phyloP scores from a whole-genome alignment of 2,113 vertebrate genomes.

The Nicator chloris region DNA sequence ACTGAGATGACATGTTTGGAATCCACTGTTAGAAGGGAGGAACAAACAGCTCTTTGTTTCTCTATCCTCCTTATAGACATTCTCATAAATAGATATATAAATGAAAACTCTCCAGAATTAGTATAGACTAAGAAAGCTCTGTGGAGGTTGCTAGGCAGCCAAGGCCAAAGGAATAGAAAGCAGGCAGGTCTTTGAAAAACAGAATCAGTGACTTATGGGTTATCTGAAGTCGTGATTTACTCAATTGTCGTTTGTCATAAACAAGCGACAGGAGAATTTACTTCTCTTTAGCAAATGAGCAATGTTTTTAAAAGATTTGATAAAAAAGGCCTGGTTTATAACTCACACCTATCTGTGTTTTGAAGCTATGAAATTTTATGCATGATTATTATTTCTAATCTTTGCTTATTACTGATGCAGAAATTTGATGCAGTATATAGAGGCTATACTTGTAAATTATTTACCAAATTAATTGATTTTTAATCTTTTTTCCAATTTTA shows the following conservation, averaged over 20 bases:
- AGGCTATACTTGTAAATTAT: not conserved
- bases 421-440: not conserved
- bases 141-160: constrained; percentile 71
- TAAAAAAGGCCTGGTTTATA: not conserved
- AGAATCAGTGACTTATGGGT: constrained; percentile 29
- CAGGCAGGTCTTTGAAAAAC: constrained; percentile 35
- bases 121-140: constrained; percentile 59
- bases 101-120: constrained; percentile 51
- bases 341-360: not conserved
- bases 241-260: constrained; percentile 20
- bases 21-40: not conserved
- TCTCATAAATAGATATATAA: constrained; percentile 39
- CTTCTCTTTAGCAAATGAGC: not conserved
- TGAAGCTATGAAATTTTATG: not conserved
- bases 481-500: not conserved
- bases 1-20: not conserved
- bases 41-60: constrained; percentile 26
- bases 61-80: not conserved
- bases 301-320: not conserved
- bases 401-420: not conserved
- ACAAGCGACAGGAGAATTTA: not conserved
- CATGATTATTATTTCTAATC: not conserved
- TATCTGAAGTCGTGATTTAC: constrained; percentile 23
- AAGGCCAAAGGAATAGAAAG: constrained; percentile 41
- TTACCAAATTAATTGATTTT: not conserved